A percentile compares a stretch with the other conserved stretches of the same genome.
Conservation (phyloP, 2,113 vertebrate species). For the Ophthalmolycus amberensis region DNA sequence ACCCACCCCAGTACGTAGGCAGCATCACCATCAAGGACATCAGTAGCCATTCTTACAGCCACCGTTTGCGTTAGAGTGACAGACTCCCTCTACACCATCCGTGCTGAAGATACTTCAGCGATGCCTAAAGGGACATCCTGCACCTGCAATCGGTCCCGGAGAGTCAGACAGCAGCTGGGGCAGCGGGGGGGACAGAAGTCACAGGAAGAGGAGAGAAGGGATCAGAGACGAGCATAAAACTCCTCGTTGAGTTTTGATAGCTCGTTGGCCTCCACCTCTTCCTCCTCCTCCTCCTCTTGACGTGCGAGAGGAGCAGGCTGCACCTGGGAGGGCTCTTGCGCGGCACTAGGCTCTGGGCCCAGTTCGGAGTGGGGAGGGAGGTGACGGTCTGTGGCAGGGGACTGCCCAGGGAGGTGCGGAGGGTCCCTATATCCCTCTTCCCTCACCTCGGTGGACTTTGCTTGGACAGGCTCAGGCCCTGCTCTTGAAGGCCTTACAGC, state of each 20-base stretch:
- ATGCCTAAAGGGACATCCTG: constrained; percentile 25
- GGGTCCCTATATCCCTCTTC: constrained; percentile 79
- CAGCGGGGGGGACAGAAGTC: constrained; percentile 13
- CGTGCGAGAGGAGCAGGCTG: constrained; percentile 68
- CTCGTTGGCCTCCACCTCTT: constrained; percentile 84
- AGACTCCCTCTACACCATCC: constrained; percentile 28
- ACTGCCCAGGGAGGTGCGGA: constrained; percentile 71
- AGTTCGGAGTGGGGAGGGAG: constrained; percentile 47
- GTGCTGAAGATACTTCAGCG: constrained; percentile 16
- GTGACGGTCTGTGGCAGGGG: constrained; percentile 60
- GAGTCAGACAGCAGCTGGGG: constrained; percentile 35
- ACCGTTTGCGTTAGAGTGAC: constrained; percentile 23
- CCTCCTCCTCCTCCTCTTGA: constrained; percentile 81
- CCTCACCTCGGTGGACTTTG: constrained; percentile 48
- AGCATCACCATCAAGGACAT: constrained; percentile 24
- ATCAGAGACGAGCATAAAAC: constrained; percentile 88
- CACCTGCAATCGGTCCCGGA: constrained; percentile 31
- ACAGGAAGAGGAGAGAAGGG: constrained; percentile 43
- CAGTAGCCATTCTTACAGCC: constrained; percentile 14
- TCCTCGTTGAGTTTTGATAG: constrained; percentile 91
- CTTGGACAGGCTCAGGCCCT: constrained; percentile 40
- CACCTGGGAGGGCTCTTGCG: constrained; percentile 52
- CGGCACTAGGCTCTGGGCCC: constrained; percentile 30
- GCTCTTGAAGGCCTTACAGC: constrained; percentile 40
- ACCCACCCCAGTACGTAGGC: constrained; percentile 30